These are phyloP conservation scores for Orthosia incerta DNA, from an alignment of 2,888 invertebrate genomes.

Conservation along the genomic window DNA sequence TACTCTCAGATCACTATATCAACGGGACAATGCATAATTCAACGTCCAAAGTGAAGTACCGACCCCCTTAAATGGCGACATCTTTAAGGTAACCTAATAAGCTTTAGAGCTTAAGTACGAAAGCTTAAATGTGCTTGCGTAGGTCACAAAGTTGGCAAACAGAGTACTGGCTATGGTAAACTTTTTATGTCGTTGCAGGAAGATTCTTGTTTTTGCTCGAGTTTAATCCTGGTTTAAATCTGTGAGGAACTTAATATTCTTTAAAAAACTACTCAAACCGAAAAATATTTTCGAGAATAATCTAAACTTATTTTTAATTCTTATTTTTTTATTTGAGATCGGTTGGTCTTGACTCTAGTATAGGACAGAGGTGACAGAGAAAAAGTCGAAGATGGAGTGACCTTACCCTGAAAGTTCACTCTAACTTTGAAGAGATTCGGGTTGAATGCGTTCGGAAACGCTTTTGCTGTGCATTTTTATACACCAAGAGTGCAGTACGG, in stretches of 20 bases:
- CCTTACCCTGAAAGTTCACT: too few species aligned
- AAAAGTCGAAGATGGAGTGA: too few species aligned
- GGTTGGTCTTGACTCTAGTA: too few species aligned
- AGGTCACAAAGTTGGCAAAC: slow-evolving; percentile 47
- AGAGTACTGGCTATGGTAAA: slow-evolving; percentile 30
- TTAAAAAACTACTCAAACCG: neutral
- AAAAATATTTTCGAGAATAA: too few species aligned
- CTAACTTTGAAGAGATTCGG: too few species aligned
- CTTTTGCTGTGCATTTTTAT: too few species aligned
- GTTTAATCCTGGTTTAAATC: slow-evolving; percentile 15
- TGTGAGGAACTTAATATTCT: neutral
- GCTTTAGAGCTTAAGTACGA: slow-evolving; percentile 50
- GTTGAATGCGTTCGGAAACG: too few species aligned
- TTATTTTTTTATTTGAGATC: too few species aligned
- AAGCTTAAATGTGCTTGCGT: slow-evolving; percentile 47
- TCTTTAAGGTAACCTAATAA: slow-evolving; percentile 63
- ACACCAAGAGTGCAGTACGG: too few species aligned
- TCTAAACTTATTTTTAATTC: too few species aligned
- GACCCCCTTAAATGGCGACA: slow-evolving; percentile 44
- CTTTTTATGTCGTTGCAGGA: slow-evolving; percentile 22
- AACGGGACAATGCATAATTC: slow-evolving; percentile 29
- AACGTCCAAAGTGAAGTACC: slow-evolving; percentile 12
- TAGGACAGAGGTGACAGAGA: too few species aligned
- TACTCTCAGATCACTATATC: slow-evolving; percentile 21
- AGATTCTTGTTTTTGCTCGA: slow-evolving; percentile 25